Percentiles rank a stretch among this genome's conserved stretches.
phyloP scores from a whole-genome alignment of 2,113 vertebrate genomes.

The Apteryx owenii region DNA sequence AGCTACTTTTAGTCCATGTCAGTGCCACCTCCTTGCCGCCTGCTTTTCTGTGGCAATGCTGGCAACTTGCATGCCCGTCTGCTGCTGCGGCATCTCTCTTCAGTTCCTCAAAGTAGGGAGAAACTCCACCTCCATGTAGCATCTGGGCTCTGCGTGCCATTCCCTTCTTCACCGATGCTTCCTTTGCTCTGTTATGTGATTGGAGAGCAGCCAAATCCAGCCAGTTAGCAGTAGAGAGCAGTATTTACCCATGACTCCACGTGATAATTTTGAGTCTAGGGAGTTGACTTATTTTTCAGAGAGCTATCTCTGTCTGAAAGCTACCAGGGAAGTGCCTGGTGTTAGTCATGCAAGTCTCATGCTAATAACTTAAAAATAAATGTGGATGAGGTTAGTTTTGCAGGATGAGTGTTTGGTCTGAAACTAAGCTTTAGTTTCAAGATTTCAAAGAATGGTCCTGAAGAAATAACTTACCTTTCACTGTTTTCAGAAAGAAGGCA shows the following conservation, averaged over 20 bases:
- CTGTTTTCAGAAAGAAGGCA: neutral
- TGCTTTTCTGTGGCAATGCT: fast-evolving
- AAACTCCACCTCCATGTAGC: fast-evolving
- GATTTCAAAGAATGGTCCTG: neutral
- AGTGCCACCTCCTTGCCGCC: neutral
- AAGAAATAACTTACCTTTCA: neutral
- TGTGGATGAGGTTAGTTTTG: neutral
- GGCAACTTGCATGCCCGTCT: neutral
- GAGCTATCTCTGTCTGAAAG: neutral
- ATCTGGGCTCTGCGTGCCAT: fast-evolving
- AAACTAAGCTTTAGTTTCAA: neutral
- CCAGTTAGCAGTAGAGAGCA: neutral
- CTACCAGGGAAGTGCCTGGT: neutral
- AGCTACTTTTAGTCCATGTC: neutral
- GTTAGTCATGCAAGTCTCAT: neutral
- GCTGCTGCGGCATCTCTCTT: neutral
- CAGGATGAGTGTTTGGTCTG: neutral
- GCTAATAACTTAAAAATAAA: neutral
- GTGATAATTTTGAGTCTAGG: neutral
- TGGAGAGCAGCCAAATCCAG: neutral
- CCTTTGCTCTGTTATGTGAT: neutral
- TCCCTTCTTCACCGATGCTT: neutral
- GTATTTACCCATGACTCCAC: too few species aligned
- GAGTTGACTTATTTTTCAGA: neutral
- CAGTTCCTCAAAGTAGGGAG: neutral